Conservation (phyloP, 92 coral and sea anemone genomes). For the Umimayanthus chanpuru region DNA sequence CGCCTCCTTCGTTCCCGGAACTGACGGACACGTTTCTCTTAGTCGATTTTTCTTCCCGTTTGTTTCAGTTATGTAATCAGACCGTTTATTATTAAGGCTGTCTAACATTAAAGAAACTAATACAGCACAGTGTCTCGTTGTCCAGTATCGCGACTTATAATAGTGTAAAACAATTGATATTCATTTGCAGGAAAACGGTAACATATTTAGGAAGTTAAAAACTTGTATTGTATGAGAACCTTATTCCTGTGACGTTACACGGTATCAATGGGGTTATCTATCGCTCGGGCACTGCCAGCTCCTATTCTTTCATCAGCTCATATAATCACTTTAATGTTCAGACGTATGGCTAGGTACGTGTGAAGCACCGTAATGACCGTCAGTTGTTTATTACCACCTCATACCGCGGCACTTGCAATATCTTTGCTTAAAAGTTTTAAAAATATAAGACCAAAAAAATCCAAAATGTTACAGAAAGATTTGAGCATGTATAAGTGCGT, state of each 20-base stretch:
- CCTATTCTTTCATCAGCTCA: no score
- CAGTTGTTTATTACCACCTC: background rate
- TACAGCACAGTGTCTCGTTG: background rate
- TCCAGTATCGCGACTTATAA: background rate
- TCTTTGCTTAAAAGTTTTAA: background rate
- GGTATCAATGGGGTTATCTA: background rate
- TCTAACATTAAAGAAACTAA: background rate
- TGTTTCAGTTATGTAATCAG: background rate
- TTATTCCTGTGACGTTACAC: conserved; percentile 17
- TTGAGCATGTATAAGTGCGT: background rate
- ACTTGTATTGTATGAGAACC: background rate
- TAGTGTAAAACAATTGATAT: background rate
- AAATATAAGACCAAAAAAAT: background rate
- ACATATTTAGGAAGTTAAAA: conserved; percentile 1
- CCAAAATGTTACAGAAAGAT: background rate
- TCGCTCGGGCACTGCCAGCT: background rate
- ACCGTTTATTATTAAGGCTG: background rate
- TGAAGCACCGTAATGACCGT: background rate
- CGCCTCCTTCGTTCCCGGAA: background rate
- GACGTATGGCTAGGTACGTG: background rate
- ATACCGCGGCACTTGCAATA: background rate
- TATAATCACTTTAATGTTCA: no score
- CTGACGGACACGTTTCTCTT: background rate
- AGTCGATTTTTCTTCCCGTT: background rate
- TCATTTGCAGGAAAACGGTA: conserved; percentile 8